These are phyloP conservation scores for Dasyurus viverrinus DNA, from an alignment of 2,113 vertebrate genomes.

Conservation along the genomic window DNA sequence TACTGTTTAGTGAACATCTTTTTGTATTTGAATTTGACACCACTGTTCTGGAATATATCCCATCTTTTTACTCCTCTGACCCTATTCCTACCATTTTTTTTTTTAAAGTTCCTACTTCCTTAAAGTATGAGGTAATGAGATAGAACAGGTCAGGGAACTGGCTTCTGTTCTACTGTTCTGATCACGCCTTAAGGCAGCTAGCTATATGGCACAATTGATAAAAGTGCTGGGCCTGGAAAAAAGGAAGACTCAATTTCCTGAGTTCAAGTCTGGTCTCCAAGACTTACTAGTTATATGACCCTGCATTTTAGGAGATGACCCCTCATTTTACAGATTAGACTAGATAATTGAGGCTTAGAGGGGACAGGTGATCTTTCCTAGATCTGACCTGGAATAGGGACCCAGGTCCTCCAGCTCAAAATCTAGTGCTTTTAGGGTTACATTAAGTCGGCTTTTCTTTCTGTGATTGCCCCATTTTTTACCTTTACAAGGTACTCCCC, in stretches of 20 bases:
- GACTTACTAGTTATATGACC: not conserved
- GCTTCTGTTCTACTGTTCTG: no score
- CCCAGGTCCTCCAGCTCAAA: not conserved
- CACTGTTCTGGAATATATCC: not conserved
- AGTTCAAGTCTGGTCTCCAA: not conserved
- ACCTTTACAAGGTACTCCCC: not conserved
- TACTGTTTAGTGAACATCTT: not conserved
- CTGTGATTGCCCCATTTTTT: not conserved
- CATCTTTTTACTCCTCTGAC: not conserved
- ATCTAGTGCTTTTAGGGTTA: not conserved
- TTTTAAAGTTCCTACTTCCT: not conserved
- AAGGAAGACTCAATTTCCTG: not conserved
- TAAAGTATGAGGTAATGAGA: not conserved
- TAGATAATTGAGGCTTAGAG: not conserved
- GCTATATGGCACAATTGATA: not conserved
- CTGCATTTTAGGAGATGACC: not conserved
- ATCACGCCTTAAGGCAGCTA: no score
- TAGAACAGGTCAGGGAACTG: not conserved
- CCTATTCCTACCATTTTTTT: not conserved
- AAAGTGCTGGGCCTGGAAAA: not conserved
- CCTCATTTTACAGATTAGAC: not conserved
- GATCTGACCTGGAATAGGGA: not conserved
- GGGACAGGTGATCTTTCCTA: not conserved
- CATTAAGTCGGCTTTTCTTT: not conserved
- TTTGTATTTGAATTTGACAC: not conserved